Evolutionary conservation across 2,113 vertebrate species (phyloP).

Genomic region (Mobula hypostoma): DNA sequence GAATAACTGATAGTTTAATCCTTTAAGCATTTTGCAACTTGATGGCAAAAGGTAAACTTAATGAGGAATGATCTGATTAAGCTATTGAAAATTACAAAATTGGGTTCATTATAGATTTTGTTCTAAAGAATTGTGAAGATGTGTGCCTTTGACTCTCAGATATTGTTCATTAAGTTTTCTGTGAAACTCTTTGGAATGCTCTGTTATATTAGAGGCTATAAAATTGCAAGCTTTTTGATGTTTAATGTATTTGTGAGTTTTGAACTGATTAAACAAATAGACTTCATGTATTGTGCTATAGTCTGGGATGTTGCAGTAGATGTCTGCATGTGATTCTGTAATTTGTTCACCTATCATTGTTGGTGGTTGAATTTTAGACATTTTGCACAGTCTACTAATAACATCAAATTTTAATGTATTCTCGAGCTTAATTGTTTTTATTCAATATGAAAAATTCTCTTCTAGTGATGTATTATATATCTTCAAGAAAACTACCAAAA

Average conservation of each 20-base stretch:
- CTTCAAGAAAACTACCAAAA: background rate
- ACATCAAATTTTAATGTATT: no score
- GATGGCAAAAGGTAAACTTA: no score
- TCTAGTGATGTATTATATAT: background rate
- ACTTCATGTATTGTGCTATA: background rate
- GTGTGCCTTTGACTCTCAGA: no score
- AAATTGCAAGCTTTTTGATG: background rate
- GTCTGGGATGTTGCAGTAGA: background rate
- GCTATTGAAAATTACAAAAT: background rate
- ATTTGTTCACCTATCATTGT: background rate
- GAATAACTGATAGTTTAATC: no score
- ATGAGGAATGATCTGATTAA: background rate
- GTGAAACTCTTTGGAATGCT: background rate
- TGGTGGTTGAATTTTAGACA: background rate
- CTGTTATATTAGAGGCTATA: background rate
- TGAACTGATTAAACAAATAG: background rate
- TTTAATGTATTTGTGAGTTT: background rate
- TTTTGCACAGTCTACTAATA: background rate
- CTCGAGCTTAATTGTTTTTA: background rate
- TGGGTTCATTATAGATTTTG: background rate
- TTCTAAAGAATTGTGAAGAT: no score
- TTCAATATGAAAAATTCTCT: background rate
- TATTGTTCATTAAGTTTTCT: background rate
- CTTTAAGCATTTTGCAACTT: no score
- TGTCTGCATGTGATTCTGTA: no score